These are phyloP conservation scores for Tuta absoluta DNA, from an alignment of 2,888 invertebrate genomes.

Conservation along the genomic window DNA sequence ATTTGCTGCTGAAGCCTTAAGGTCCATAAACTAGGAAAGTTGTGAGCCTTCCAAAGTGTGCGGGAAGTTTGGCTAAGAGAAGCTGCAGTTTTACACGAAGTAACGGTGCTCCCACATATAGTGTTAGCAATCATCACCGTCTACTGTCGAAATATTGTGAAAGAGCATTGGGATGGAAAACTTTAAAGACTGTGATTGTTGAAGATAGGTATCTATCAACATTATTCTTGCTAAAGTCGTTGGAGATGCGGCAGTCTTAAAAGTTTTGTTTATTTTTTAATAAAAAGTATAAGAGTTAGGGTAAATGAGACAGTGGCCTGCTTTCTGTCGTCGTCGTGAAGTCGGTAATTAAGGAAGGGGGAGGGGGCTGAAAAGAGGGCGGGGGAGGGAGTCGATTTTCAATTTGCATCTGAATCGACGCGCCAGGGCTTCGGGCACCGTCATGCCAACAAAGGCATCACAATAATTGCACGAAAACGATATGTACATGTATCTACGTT, in stretches of 20 bases:
- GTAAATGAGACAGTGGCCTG: slow-evolving; percentile 45
- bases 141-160: no score
- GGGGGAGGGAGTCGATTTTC: slow-evolving; percentile 50
- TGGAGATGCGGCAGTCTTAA: slow-evolving; percentile 5
- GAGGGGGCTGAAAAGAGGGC: slow-evolving; percentile 39
- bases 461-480: slow-evolving; percentile 54
- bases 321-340: slow-evolving; percentile 43
- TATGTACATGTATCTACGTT: slow-evolving; percentile 23
- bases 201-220: background rate
- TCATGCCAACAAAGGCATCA: slow-evolving; percentile 46
- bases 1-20: no score
- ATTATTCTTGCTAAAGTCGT: background rate
- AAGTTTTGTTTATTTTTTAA: slow-evolving; percentile 21
- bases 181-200: no score
- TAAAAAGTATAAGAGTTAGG: slow-evolving; percentile 40
- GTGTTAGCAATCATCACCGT: no score
- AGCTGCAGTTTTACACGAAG: no score
- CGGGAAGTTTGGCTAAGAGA: no score
- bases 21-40: no score
- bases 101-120: no score
- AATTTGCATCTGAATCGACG: slow-evolving; percentile 61
- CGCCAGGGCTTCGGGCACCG: slow-evolving; percentile 37
- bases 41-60: no score
- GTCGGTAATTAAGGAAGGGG: slow-evolving; percentile 51
- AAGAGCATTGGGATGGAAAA: no score